Base-by-base conservation (phyloP, 1,140 invertebrate genomes). In the Bombus superbus region DNA sequence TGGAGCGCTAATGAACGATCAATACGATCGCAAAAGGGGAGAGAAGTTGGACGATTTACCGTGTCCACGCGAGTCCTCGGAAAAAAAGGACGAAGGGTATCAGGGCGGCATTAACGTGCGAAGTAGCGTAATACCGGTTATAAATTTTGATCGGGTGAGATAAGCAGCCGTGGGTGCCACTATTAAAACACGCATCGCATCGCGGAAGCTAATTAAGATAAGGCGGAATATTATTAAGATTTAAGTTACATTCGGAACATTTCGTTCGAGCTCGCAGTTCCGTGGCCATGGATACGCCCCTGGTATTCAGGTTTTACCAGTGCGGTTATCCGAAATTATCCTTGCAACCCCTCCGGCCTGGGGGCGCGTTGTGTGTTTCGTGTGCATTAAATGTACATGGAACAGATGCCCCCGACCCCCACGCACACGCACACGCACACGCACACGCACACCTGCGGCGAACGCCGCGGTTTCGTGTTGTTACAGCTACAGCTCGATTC, bases 291-390 rank as follows among this genome's bases (percentile, higher is more conserved):
- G 57, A 74, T 82, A 79, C 75, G 53, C 71, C 68, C 47, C 76
- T 66, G 77, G 68, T 62, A 57, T 77, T 73, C 77, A 81, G 87
- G 85, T 90, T 90, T 90, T 86, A 90, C 77, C 80, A 77, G 35
- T 66, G 89, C 69, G 89, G 86, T 91, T 91, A 88, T 90, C 89
- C 89, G 74, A 90, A 91, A 91, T 91, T 91, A 90, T 90, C 77
- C 86, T 89, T 72, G 87, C 75, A 74, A 81, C 57, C 83, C 83
- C 89, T 74, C 35, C 79, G 62, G 89, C 83, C 80, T 78, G 68
- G 75, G 81, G 88, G 71, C 74, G 75, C 66, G 77, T 83, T 86
- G 38, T 86, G 64, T 82, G 87, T 89, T 88, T 72, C 72, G 77
- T 59, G 74, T 74, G 88, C 83, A 77, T 84, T 40, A n/a, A 75